Conservation (phyloP, 2,113 vertebrate genomes). For the Phalacrocorax aristotelis region DNA sequence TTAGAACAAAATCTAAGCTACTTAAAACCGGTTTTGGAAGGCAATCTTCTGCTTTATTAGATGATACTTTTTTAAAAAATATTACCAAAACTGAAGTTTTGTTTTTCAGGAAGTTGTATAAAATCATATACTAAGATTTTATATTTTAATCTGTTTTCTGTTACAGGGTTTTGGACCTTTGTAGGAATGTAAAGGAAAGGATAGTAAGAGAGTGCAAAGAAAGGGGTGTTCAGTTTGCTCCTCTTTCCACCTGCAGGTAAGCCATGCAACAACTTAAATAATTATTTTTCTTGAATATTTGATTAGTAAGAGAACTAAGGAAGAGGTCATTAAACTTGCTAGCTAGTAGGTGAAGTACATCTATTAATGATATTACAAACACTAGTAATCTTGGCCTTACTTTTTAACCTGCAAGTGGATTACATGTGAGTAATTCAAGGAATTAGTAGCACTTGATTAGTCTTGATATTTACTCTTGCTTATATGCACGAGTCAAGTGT, state of each 20-base stretch:
- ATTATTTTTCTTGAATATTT: background rate
- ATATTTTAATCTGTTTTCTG: background rate
- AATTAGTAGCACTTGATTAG: conserved; percentile 71
- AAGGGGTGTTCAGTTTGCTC: conserved; percentile 92
- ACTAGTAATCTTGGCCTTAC: background rate
- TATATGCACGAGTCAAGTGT: conserved; percentile 55
- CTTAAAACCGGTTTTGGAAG: background rate
- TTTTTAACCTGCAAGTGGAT: background rate
- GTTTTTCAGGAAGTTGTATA: background rate
- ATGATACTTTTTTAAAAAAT: background rate
- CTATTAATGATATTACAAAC: background rate
- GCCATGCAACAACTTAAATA: background rate
- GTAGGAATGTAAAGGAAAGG: conserved; percentile 94
- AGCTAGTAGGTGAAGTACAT: background rate
- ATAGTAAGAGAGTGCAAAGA: conserved; percentile 94
- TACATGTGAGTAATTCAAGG: conserved; percentile 39
- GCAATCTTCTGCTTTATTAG: background rate
- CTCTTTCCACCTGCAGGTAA: conserved; percentile 93
- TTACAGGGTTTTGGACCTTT: conserved; percentile 93
- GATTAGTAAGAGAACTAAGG: background rate
- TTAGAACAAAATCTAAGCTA: background rate
- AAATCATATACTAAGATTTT: background rate
- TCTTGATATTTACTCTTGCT: conserved; percentile 74
- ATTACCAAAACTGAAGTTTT: background rate
- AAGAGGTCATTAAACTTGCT: background rate